A percentile compares a stretch with the other conserved stretches of the same genome.
Evolutionary conservation across 2,888 invertebrate species (phyloP).

Genomic region (Melipona bicolor): DNA sequence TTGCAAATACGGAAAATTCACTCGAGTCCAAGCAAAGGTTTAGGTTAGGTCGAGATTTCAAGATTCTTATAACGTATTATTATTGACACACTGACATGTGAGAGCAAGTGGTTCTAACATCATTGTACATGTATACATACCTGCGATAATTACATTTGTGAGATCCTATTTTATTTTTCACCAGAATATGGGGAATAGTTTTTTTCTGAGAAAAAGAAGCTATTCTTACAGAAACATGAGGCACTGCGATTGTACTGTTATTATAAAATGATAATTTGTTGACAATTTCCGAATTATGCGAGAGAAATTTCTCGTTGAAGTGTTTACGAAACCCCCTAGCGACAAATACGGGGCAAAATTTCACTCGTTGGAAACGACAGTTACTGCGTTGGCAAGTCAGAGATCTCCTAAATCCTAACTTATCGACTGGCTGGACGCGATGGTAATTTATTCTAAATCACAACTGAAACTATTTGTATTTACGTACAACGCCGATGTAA

Average conservation of each 20-base stretch:
- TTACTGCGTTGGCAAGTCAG: slow-evolving; percentile 79
- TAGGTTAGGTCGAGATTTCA: not conserved
- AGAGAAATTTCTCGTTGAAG: not conserved
- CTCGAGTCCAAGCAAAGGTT: too few species aligned
- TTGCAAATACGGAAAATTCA: not conserved
- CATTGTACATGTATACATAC: not conserved
- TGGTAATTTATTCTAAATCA: slow-evolving; percentile 57
- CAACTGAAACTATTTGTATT: not conserved
- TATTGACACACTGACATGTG: not conserved
- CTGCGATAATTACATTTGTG: not conserved
- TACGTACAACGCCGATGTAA: not conserved
- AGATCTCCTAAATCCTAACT: slow-evolving; percentile 78
- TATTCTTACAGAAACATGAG: not conserved
- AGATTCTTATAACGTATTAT: not conserved
- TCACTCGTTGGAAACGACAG: slow-evolving; percentile 65
- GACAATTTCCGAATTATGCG: not conserved
- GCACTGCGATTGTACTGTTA: not conserved
- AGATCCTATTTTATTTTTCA: not conserved
- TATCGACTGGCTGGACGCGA: slow-evolving; percentile 73
- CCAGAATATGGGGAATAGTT: not conserved
- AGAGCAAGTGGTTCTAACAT: not conserved
- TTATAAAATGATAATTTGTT: not conserved
- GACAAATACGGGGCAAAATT: slow-evolving; percentile 78
- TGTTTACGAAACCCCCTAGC: slow-evolving; percentile 66
- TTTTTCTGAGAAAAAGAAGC: not conserved